Evolutionary conservation across 2,797 vertebrate genomes (phyloP), one percentile per base, ranked within the genome.

Genomic region (Intellagama lesueurii): DNA sequence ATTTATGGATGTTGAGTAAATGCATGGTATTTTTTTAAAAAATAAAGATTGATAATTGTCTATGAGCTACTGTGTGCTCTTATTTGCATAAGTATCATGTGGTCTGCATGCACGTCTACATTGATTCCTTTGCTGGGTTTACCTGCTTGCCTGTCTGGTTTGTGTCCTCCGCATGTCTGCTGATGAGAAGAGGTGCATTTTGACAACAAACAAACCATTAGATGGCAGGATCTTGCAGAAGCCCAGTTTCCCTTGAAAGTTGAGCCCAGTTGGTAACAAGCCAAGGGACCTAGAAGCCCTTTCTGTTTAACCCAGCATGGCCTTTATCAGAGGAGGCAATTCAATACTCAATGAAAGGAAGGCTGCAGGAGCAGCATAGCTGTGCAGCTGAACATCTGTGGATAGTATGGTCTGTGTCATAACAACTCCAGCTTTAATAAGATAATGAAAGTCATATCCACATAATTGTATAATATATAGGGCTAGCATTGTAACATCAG

Each of bases 391-490:
- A 86, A 93, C 94, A 92, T 90, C 93, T 95, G 95, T 11, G 7
- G 82, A 68, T 86, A 72, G 88, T 19, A 28, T 84, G 94, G 89
- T 83, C 93, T 73, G 85, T 60, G 78, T 81, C 93, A 75, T 73
- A 87, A 81, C 90, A 90, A 88, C 93, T 80, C 86, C 86, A n/a
- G 49, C 92, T 93, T 93, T 91, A 94, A 93, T 91, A 90, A 76
- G 4, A 3, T 90, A 92, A 96, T 93, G 91, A 90, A 94, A 95
- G 88, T 92, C 95, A 94, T 88, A 88, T 95, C 93, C 88, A 88
- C 47, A 8, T 92, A 90, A 94, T 90, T 91, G 90, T 81, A 12
- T 87, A 85, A 91, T 87, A 49, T 68, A 60, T 19, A 88, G 92
- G 68, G 91, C 49, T 78, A 17, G 93, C 91, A 92, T 83, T 91